Evolutionary conservation across 1,140 invertebrate genomes (phyloP).

Genomic region (Potamilus streckersoni): DNA sequence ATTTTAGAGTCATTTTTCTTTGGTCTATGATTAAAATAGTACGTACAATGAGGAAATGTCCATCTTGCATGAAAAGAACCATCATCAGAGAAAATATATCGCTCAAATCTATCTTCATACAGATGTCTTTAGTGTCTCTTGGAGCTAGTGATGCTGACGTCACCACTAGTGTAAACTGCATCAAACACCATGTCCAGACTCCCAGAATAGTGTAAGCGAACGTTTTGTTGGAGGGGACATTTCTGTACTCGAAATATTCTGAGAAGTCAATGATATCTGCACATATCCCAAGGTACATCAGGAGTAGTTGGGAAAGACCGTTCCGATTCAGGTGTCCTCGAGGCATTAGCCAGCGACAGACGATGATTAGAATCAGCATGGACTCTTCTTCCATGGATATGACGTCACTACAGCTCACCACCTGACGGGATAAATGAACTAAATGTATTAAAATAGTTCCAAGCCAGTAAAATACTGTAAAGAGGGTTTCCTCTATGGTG

Average conservation of each 20-base stretch:
- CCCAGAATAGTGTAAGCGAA: conserved; percentile 10
- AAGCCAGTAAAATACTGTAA: no score
- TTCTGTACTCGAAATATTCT: conserved; percentile 6
- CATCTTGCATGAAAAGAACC: conserved; percentile 32
- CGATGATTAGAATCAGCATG: conserved; percentile 86
- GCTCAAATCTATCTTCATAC: conserved; percentile 2
- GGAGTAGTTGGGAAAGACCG: conserved; percentile 83
- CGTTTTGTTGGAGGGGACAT: neutral
- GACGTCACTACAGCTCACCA: no score
- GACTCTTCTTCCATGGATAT: conserved; percentile 76
- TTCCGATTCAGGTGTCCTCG: conserved; percentile 86
- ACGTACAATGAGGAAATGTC: conserved; percentile 13
- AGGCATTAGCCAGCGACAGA: conserved; percentile 86
- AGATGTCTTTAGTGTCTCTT: neutral
- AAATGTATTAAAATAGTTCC: no score
- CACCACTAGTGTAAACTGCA: conserved; percentile 27
- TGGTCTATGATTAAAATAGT: neutral
- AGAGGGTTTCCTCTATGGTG: no score
- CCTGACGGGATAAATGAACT: no score
- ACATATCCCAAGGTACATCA: conserved; percentile 29
- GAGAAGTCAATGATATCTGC: conserved; percentile 30
- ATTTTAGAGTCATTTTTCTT: conserved; percentile 16
- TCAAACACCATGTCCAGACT: conserved; percentile 22
- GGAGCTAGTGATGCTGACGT: neutral
- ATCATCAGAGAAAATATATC: conserved; percentile 23